These are phyloP conservation scores for Sceloporus tristichus DNA, from an alignment of 2,113 vertebrate species.

Conservation along the genomic window DNA sequence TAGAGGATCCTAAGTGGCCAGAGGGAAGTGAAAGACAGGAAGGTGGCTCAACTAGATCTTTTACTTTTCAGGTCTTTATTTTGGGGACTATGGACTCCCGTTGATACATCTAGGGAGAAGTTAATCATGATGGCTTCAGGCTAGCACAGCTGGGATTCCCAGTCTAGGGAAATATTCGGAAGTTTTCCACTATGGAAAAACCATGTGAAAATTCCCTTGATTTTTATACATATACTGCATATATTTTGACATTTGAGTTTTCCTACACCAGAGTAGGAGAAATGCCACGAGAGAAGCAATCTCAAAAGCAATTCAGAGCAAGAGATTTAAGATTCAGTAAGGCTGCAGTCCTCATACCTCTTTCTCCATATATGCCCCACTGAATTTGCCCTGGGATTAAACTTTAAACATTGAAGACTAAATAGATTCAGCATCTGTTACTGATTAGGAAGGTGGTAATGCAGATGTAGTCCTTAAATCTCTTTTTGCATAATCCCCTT, in stretches of 20 bases:
- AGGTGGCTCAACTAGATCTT: too few species aligned
- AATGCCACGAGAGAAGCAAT: neutral
- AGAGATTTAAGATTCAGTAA: neutral
- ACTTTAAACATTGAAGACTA: conserved; percentile 15
- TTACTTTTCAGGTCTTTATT: too few species aligned
- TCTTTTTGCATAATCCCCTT: conserved; percentile 18
- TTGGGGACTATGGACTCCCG: too few species aligned
- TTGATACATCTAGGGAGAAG: too few species aligned
- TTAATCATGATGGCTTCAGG: too few species aligned
- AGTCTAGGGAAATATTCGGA: neutral
- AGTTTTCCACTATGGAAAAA: neutral
- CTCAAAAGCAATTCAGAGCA: neutral
- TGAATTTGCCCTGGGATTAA: neutral
- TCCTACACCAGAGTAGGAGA: neutral
- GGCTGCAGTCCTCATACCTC: neutral
- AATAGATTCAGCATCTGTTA: conserved; percentile 23
- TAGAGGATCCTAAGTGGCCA: too few species aligned
- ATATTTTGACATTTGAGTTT: neutral
- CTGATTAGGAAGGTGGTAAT: neutral
- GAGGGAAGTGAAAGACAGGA: too few species aligned
- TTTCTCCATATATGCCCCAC: neutral
- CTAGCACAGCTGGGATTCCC: too few species aligned
- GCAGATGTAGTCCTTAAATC: neutral
- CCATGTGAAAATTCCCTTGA: too few species aligned
- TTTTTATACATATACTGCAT: neutral